Evolutionary conservation across 2,797 vertebrate species (phyloP).

Genomic region (Cryptoblepharus egeriae): DNA sequence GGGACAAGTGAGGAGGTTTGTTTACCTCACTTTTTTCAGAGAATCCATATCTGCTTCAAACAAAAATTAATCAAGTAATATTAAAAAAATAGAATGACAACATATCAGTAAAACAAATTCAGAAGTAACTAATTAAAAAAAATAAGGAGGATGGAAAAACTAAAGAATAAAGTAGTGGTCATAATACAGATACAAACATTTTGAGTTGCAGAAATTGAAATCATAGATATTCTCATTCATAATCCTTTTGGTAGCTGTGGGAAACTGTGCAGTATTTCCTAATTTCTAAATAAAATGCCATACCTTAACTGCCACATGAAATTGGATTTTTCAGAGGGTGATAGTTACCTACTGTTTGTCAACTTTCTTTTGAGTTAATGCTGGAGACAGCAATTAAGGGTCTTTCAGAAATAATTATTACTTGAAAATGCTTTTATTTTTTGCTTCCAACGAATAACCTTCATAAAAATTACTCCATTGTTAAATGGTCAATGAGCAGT

Average conservation of each 20-base stretch:
- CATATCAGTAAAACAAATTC: too few species aligned
- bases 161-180: background rate
- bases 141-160: slow-evolving; percentile 2
- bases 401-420: slow-evolving; percentile 42
- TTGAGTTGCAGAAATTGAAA: background rate
- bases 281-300: slow-evolving; percentile 26
- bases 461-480: background rate
- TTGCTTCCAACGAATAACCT: background rate
- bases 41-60: too few species aligned
- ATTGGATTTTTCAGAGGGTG: slow-evolving; percentile 37
- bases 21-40: too few species aligned
- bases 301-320: slow-evolving; percentile 38
- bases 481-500: slow-evolving; percentile 1
- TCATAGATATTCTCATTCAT: background rate
- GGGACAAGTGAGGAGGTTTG: background rate
- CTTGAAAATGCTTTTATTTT: slow-evolving; percentile 19
- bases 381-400: slow-evolving; percentile 20
- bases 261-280: background rate
- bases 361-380: background rate
- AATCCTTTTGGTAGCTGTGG: slow-evolving; percentile 23
- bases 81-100: too few species aligned
- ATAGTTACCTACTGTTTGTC: slow-evolving; percentile 12
- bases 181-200: background rate
- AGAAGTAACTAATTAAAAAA: too few species aligned
- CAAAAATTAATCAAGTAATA: too few species aligned